Evolutionary conservation across 2,888 invertebrate species (phyloP).

Genomic region (Dorcus hopei): DNA sequence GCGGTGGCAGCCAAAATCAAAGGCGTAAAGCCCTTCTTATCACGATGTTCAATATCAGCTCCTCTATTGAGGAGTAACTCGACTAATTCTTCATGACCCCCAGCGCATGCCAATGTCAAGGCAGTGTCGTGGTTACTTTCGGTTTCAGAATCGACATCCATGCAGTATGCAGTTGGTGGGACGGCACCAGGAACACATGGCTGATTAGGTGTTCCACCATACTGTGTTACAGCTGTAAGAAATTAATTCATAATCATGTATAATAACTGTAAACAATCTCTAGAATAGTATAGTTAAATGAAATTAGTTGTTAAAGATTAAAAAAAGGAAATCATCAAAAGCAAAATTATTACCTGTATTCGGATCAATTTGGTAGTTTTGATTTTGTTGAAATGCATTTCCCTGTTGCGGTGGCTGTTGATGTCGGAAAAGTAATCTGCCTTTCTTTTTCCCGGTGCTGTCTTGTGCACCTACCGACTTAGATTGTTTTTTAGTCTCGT

Average conservation of each 20-base stretch:
- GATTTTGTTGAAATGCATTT: conserved; percentile 48
- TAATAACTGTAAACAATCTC: too few relatives aligned
- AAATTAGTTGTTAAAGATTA: not conserved
- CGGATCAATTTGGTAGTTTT: conserved; percentile 53
- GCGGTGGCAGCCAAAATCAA: conserved; percentile 96
- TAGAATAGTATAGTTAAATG: too few relatives aligned
- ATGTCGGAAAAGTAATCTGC: conserved; percentile 45
- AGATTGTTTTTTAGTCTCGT: conserved; percentile 35
- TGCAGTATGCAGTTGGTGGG: conserved; percentile 63
- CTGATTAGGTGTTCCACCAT: conserved; percentile 23
- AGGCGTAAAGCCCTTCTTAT: conserved; percentile 98
- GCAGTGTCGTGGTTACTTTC: conserved; percentile 99
- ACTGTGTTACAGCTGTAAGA: conserved; percentile 30
- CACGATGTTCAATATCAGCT: conserved; percentile 96
- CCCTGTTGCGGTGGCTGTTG: conserved; percentile 48
- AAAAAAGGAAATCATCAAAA: conserved; percentile 2
- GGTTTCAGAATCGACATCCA: conserved; percentile 96
- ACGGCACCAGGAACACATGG: conserved; percentile 22
- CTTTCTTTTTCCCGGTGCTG: conserved; percentile 44
- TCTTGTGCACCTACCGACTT: conserved; percentile 33
- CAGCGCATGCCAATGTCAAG: conserved; percentile 93
- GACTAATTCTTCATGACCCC: conserved; percentile 94
- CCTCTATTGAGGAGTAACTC: conserved; percentile 87
- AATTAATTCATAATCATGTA: too few relatives aligned
- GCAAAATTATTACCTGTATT: conserved; percentile 45